A percentile compares a stretch with the other conserved stretches of the same genome.
Conservation (phyloP, 35 echinoderm and acorn worm species). For the Heliocidaris tuberculata region DNA sequence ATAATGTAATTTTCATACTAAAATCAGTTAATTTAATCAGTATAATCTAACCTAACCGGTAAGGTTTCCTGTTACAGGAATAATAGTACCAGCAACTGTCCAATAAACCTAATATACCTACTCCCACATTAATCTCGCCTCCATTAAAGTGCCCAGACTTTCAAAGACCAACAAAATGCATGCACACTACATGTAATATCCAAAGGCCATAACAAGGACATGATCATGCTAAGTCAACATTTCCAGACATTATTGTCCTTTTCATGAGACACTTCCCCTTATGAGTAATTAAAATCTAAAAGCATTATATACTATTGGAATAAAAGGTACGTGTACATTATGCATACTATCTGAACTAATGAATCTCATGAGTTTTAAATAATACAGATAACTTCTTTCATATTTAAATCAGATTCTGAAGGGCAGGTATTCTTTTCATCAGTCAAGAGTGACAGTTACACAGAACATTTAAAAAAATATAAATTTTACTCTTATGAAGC, state of each 20-base stretch:
- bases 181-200: neutral
- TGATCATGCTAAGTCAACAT: neutral
- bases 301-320: no score
- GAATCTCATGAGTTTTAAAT: no score
- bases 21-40: neutral
- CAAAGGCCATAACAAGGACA: neutral
- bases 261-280: no score
- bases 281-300: no score
- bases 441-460: no score
- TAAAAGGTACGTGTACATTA: no score
- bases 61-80: neutral
- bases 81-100: neutral
- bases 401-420: no score
- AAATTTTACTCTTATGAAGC: no score
- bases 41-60: neutral
- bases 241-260: neutral
- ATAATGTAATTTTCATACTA: neutral
- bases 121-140: neutral
- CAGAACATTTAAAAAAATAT: no score
- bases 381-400: no score
- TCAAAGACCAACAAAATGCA: neutral
- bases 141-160: neutral
- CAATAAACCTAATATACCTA: neutral
- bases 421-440: no score
- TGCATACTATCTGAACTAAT: no score